Evolutionary conservation across 2,113 vertebrate species (phyloP), one percentile per base, ranked within the genome.

Genomic region (Cygnus buccinator): DNA sequence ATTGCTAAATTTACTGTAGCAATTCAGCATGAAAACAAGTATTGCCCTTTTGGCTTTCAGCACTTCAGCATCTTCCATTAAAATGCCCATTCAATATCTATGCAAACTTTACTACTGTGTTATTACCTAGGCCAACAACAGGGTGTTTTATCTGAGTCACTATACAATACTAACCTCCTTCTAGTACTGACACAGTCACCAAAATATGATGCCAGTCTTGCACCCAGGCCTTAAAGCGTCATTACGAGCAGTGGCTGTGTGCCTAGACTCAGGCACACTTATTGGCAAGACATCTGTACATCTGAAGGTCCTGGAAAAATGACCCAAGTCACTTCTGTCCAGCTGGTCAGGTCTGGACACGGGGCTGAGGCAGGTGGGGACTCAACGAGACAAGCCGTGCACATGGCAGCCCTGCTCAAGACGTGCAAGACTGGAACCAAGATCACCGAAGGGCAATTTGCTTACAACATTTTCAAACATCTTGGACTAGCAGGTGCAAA

Each of bases 1-100:
- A 67, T 77, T 92, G 95, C 88, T 95, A 96, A 96, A 95, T 96
- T 84, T 90, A 88, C 87, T 85, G 79, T 59, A 52, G 94, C 54
- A 41, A 93, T 93, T 94, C 90, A 76, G 92, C 92, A 90, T 3
- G 75, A 80, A 81, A 90, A 80, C 75, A 77, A 92, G 72, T 6
- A 10, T 29, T 90, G 90, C 75, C 90, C 93, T 86, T 85, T 77
- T 46, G 76, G 75, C 94, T 89, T 6, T 4, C 71, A 50, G 84
- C 78, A 79, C 48, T 59, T 44, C 44, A 61, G 33, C 37, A 44
- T 39, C 52, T 61, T 61, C 84, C 37, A 23, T 2, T 22, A 3
- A 84, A 79, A 82, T 18, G 74, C 63, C 73, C 72, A 6, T n/a
- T 78, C 81, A 58, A 50, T 25, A 13, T 75, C 28, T 75, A 65